Evolutionary conservation across 2,888 invertebrate genomes (phyloP).

Genomic region (Chydorus sphaericus): DNA sequence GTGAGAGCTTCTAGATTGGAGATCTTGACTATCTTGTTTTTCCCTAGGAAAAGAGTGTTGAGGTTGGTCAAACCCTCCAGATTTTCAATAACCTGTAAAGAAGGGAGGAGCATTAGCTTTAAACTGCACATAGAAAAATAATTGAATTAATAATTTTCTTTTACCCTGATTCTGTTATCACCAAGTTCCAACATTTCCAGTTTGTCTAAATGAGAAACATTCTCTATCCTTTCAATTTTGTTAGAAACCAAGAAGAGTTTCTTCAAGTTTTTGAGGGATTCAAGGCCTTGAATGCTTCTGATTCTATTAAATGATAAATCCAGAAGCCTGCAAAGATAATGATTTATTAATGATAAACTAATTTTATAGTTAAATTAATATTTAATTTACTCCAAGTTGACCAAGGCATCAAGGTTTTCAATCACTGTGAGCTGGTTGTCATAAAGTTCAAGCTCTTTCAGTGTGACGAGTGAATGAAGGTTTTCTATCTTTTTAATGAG

Average conservation of each 20-base stretch:
- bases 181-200: conserved; percentile 82
- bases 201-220: conserved; percentile 60
- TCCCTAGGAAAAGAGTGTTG: conserved; percentile 71
- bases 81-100: conserved; percentile 66
- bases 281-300: conserved; percentile 67
- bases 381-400: conserved; percentile 68
- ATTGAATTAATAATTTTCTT: too few relatives aligned
- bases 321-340: conserved; percentile 46
- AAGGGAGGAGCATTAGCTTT: conserved; percentile 2
- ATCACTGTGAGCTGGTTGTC: conserved; percentile 91
- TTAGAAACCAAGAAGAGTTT: conserved; percentile 83
- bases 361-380: neutral
- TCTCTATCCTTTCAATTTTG: conserved; percentile 72
- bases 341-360: conserved; percentile 22
- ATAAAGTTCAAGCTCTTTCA: conserved; percentile 82
- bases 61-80: conserved; percentile 58
- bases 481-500: conserved; percentile 89
- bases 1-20: conserved; percentile 58
- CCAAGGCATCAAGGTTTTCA: conserved; percentile 71
- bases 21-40: conserved; percentile 84
- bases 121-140: conserved; percentile 12
- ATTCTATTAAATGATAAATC: conserved; percentile 94
- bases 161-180: conserved; percentile 79
- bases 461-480: conserved; percentile 51
- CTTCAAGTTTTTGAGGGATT: conserved; percentile 53